These are phyloP conservation scores for Euleptes europaea DNA, from an alignment of 2,113 vertebrate species.

Conservation along the genomic window DNA sequence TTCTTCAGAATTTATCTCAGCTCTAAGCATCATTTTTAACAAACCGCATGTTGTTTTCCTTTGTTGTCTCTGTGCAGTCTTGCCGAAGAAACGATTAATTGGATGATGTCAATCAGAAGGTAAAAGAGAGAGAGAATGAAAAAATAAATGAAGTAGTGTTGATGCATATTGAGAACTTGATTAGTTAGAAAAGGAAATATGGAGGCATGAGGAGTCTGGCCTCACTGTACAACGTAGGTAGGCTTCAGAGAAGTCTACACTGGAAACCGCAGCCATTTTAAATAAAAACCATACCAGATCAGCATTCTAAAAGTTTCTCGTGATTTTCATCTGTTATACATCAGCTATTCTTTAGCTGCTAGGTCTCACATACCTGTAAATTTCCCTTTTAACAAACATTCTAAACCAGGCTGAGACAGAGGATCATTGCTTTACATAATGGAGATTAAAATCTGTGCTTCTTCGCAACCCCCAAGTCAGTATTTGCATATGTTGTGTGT, in stretches of 20 bases:
- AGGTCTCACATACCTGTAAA: not conserved
- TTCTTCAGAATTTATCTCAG: not conserved
- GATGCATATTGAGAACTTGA: no score
- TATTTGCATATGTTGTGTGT: not conserved
- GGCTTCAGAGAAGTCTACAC: not conserved
- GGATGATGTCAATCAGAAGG: not conserved
- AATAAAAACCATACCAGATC: not conserved
- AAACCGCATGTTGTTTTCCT: not conserved
- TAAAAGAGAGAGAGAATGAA: not conserved
- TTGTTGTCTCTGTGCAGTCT: not conserved
- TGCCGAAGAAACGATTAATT: not conserved
- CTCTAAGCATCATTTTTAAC: not conserved
- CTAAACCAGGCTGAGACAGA: not conserved
- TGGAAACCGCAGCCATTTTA: not conserved
- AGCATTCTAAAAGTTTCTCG: not conserved
- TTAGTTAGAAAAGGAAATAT: no score
- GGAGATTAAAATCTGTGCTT: not conserved
- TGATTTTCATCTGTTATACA: no score
- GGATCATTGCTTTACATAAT: not conserved
- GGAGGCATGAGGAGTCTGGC: not conserved
- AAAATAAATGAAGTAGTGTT: not conserved
- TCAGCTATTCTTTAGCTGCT: not conserved
- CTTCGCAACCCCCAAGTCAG: not conserved
- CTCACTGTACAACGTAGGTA: not conserved
- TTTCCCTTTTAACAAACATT: not conserved